These are phyloP conservation scores for Accipiter cooperii DNA, from an alignment of 2,113 vertebrate genomes.

Conservation along the genomic window DNA sequence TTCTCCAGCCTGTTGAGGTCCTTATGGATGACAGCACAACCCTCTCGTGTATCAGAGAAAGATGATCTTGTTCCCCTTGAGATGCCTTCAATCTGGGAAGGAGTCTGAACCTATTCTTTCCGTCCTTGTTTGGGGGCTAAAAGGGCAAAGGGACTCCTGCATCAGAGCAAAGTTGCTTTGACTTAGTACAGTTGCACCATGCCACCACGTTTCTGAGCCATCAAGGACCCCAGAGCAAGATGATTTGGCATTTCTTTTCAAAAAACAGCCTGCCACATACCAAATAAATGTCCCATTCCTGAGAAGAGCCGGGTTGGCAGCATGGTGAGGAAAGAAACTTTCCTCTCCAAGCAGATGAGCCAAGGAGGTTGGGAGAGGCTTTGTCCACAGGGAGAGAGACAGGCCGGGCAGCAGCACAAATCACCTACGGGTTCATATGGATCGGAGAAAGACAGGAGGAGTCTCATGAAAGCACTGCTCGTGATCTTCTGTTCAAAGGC, in stretches of 20 bases:
- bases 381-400: neutral
- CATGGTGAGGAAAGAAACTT: neutral
- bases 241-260: neutral
- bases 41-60: neutral
- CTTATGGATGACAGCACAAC: neutral
- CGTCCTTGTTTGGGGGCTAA: neutral
- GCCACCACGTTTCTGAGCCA: neutral
- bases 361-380: neutral
- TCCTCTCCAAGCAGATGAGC: neutral
- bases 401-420: neutral
- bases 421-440: fast-evolving
- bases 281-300: neutral
- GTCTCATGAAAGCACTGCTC: neutral
- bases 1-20: neutral
- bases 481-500: neutral
- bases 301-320: neutral
- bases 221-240: neutral
- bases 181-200: too few species aligned
- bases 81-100: neutral
- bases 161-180: neutral
- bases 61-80: neutral
- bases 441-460: neutral
- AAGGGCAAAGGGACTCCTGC: neutral
- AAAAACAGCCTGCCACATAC: neutral
- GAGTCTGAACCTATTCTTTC: neutral